Base-by-base conservation (phyloP, 2,113 vertebrate species). In the Larimichthys polyactis region DNA sequence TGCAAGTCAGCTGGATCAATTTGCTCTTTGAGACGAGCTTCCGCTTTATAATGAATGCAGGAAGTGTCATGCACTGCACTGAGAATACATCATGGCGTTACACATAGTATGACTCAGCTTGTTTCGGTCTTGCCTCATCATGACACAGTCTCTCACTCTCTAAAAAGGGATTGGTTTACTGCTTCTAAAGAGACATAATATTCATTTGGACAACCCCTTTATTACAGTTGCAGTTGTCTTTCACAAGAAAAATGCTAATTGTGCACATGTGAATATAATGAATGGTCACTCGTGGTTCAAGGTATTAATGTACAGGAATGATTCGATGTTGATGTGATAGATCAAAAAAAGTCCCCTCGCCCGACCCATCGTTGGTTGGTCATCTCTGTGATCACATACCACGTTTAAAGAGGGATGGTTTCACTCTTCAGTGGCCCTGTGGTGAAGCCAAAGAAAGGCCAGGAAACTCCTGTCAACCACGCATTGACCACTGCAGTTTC, bases 381-480 rank as follows among this genome's bases (percentile, higher is more conserved):
- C 62, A 32, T 16, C 63, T 71, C 2, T 10, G 2, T 67, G 40
- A 58, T 46, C 7, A 1, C n/a, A 46, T 19, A 43, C 17, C 71
- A 20, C 15, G 19, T n/a, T 52, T 52, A 65, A 40, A 52, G 12
- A 44, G 22, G 10, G 9, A 49, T 77, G 46, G 4, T 86, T 91
- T 85, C 44, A 40, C 4, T 64, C 12, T 15, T 68, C 66, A 4
- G 54, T 55, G 27, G 16, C 68, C 27, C 6, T n/a, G 29, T 0
- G 4, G 57, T 81, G 20, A 36, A 66, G 19, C 27, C 32, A 81
- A 20, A 68, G 4, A 91, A 89, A 91, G 90, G 86, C 77, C 90
- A 87, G 90, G 86, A 87, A 94, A 91, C 70, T 88, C 88, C 88
- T 91, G 3, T 32, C 14, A 57, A 51, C 48, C 64, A 64, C 44